Evolutionary conservation across 2,888 invertebrate species (phyloP).

Genomic region (Rhogogaster chlorosoma): DNA sequence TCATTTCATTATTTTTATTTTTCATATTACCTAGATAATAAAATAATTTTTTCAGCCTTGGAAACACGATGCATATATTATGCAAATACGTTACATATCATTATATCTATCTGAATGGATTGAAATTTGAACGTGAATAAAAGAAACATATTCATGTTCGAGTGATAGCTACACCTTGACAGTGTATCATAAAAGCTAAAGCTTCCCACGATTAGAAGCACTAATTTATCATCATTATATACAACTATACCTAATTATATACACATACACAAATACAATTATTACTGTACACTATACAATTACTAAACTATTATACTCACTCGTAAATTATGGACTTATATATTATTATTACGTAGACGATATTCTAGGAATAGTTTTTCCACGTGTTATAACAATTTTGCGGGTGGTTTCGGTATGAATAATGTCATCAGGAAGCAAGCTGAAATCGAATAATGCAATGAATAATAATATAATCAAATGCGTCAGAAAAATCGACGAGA

Average conservation of each 20-base stretch:
- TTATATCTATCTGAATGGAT: neutral
- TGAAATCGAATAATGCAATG: neutral
- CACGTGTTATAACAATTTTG: slow-evolving; percentile 14
- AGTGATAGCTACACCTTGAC: neutral
- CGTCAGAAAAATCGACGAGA: too few species aligned
- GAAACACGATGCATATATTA: neutral
- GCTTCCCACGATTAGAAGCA: neutral
- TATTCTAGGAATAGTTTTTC: neutral
- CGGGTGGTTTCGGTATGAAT: slow-evolving; percentile 36
- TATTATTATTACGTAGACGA: neutral
- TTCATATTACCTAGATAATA: neutral
- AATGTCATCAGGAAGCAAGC: slow-evolving; percentile 22
- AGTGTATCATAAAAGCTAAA: neutral
- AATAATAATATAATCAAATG: neutral
- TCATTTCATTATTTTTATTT: neutral
- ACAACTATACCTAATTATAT: neutral
- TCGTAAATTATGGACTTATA: neutral
- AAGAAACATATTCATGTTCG: neutral
- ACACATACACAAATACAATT: neutral
- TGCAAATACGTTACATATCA: neutral
- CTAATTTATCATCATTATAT: neutral
- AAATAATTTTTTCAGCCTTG: neutral
- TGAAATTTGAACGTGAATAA: neutral
- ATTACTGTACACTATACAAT: neutral
- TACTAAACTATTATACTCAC: neutral